A percentile compares a stretch with the other conserved stretches of the same genome.
phyloP scores from a whole-genome alignment of 2,888 invertebrate genomes.

The Pachydiplax longipennis region DNA sequence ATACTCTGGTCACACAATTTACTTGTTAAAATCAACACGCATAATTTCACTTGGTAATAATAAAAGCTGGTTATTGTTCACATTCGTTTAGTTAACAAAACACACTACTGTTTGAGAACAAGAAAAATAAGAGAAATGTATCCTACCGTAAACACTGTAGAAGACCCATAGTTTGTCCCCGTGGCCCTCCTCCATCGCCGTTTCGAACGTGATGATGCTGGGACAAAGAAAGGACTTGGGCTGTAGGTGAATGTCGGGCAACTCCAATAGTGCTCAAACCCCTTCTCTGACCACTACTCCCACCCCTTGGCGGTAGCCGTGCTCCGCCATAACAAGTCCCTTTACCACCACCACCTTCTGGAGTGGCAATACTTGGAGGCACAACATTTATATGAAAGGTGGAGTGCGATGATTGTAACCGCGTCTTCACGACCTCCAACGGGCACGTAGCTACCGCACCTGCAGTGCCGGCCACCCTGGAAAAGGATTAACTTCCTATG shows the following conservation, averaged over 20 bases:
- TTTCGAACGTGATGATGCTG: conserved; percentile 48
- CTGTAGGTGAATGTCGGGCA: conserved; percentile 67
- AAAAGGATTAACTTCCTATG: conserved; percentile 52
- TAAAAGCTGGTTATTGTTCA: too few relatives aligned
- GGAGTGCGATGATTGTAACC: conserved; percentile 91
- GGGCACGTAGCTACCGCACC: conserved; percentile 98
- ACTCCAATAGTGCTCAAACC: conserved; percentile 76
- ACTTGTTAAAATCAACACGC: too few relatives aligned
- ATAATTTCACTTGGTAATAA: too few relatives aligned
- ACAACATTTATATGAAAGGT: conserved; percentile 61
- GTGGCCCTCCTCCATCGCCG: conserved; percentile 39
- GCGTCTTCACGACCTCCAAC: conserved; percentile 96
- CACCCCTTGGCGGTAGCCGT: conserved; percentile 48
- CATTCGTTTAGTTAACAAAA: too few relatives aligned
- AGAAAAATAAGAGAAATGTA: not conserved
- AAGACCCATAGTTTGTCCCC: conserved; percentile 68
- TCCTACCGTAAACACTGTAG: conserved; percentile 79
- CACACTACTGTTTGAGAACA: too few relatives aligned
- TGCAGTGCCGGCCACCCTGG: conserved; percentile 93
- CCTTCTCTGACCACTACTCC: conserved; percentile 69
- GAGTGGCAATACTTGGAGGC: conserved; percentile 58
- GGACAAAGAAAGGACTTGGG: conserved; percentile 66
- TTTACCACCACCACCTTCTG: conserved; percentile 58
- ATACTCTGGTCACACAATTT: too few relatives aligned
- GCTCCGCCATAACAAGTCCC: conserved; percentile 65